Conservation (phyloP, 2,797 vertebrate species). For the Prionace glauca region DNA sequence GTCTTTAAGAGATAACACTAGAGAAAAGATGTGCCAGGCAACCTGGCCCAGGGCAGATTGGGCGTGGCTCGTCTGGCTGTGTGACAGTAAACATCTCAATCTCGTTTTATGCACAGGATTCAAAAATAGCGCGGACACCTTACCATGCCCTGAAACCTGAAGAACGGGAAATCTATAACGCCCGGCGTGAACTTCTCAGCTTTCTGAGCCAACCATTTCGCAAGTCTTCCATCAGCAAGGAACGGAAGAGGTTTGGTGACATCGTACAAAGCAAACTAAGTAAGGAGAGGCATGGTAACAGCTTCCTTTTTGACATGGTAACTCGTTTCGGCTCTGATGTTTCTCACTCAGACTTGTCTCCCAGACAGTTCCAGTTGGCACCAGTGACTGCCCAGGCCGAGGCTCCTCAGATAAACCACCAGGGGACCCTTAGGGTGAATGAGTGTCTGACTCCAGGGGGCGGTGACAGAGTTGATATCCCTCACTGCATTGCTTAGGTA, state of each 20-base stretch:
- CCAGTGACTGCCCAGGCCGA: neutral
- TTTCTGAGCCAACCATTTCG: conserved; percentile 61
- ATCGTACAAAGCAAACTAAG: conserved; percentile 40
- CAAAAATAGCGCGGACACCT: conserved; percentile 58
- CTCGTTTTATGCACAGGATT: conserved; percentile 54
- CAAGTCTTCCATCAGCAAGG: conserved; percentile 42
- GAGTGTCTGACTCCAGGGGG: neutral
- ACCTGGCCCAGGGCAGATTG: neutral
- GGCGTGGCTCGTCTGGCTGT: neutral
- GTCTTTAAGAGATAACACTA: too few species aligned
- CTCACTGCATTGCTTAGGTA: neutral
- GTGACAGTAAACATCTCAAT: neutral
- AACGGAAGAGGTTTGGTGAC: conserved; percentile 48
- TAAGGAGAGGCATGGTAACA: conserved; percentile 42
- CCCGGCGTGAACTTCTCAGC: conserved; percentile 57
- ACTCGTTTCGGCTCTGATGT: neutral
- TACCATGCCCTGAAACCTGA: conserved; percentile 56
- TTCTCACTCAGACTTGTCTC: neutral
- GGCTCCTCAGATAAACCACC: neutral
- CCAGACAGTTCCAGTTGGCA: neutral
- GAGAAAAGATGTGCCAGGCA: too few species aligned
- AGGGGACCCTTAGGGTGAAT: neutral
- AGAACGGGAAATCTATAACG: conserved; percentile 56
- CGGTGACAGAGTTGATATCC: neutral
- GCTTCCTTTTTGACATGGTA: neutral